A percentile compares a stretch with the other conserved stretches of the same genome.
Evolutionary conservation across 1,140 invertebrate genomes (phyloP).

Genomic region (Colletes gigas): DNA sequence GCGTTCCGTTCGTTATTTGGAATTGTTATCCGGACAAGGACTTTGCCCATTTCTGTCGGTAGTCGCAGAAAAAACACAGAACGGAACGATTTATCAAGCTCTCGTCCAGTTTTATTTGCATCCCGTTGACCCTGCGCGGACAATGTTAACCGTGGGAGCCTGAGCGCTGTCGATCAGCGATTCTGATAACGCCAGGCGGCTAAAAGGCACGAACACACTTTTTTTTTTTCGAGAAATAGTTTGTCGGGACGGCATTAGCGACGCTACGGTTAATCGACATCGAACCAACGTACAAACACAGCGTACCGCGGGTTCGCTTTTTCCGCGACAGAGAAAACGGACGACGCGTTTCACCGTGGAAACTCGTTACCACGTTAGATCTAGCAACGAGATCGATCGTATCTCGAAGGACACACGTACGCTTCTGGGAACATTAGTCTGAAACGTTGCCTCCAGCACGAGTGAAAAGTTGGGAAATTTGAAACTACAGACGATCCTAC

Average conservation of each 20-base stretch:
- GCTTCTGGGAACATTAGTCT: too few species aligned
- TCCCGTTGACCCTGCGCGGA: background rate
- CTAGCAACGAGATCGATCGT: background rate
- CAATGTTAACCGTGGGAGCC: background rate
- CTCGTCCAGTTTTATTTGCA: constrained; percentile 21
- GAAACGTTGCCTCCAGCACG: too few species aligned
- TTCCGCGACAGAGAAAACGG: background rate
- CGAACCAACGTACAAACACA: background rate
- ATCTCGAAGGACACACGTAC: too few species aligned
- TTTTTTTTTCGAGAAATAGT: background rate
- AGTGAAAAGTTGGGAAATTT: too few species aligned
- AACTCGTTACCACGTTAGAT: background rate
- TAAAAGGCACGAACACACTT: constrained; percentile 2
- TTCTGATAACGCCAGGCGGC: background rate
- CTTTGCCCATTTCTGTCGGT: too few species aligned
- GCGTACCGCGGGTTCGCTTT: background rate
- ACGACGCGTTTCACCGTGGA: background rate
- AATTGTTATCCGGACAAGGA: too few species aligned
- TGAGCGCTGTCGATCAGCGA: background rate
- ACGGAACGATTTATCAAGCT: constrained; percentile 5
- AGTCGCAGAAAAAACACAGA: background rate
- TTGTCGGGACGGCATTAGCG: constrained; percentile 2
- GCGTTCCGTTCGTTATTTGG: too few species aligned
- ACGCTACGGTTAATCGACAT: constrained; percentile 17
- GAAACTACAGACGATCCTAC: too few species aligned